Base-by-base conservation (phyloP, 2,888 invertebrate genomes). In the Pinctada fucata region DNA sequence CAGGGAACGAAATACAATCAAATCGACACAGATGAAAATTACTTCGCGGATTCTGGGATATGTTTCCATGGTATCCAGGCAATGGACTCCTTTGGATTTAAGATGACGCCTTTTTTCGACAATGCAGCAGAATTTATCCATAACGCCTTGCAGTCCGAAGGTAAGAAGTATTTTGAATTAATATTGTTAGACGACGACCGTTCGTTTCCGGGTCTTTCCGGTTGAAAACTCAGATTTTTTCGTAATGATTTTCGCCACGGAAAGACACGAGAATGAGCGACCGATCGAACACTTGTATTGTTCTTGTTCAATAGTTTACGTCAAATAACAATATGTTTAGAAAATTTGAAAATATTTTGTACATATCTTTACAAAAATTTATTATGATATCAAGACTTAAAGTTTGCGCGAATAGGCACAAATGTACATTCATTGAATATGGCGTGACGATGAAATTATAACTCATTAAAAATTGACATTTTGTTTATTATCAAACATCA, bases 91-190 rank as follows among this genome's bases (percentile, higher is more conserved):
- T 95, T 95, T 10, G 94, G 95, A 52, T 95, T 95, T 85, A 95
- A 96, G 91, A 96, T 97, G 91, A 95, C 95, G 74, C 95, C 95
- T 90, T 96, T 96, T 93, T 97, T 97, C 93, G 94, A 95, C 85
- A 94, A 95, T 88, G 96, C 95, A 77, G 95, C 96, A 73, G 95
- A 95, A 88, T 97, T 97, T 91, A 97, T 97, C 80, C 96, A 96
- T 83, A 95, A 95, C 84, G 96, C 88, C 4, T 76, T 89, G 5
- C 76, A 79, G 13, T 71, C 81, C n/a, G 85, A 84, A 73, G 91
- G 91, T 91, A 78, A 69, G 58, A 58, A 58, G 58, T 58, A 13
- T 58, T 58, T 58, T 58, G 6, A 0, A 58, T 13, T 13, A 10
- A 58, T 13, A 58, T 58, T 13, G 13, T 13, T 58, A 58, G 13